Evolutionary conservation across 2,888 invertebrate species (phyloP), one percentile per base, ranked within the genome.

Genomic region (Cataglyphis albicans): DNA sequence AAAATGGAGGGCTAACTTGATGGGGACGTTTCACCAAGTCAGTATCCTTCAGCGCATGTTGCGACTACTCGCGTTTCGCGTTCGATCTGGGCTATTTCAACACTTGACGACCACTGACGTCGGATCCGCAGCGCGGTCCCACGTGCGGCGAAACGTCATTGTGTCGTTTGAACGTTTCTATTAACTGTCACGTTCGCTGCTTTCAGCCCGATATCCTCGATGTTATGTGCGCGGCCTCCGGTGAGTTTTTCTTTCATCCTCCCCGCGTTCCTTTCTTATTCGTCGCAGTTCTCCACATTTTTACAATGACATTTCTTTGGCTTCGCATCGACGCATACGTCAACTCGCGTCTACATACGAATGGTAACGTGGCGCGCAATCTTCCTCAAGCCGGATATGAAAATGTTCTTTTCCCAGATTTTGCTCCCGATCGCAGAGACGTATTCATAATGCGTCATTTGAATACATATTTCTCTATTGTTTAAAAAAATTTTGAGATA

Each of bases 281-380:
- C 21, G 65, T 65, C 59, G 29, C 67, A 78, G 41, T 67, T 67
- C 67, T 78, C 67, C 44, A 0, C 67, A 41, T 32, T 78, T 44
- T 38, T 21, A 32, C 57, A 67, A 32, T 57, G 32, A 32, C 67
- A 78, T 78, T 78, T 78, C 78, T 68, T 65, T 65, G 65, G 65
- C 35, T 76, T 65, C 57, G 57, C 57, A 67, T 78, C 44, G 59
- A 57, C 32, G 44, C 57, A 32, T 41, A 52, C 32, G 57, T 78
- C 67, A 32, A 68, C 25, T 78, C 41, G 78, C 44, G 57, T 55
- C 41, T 57, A 32, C 32, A 59, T 35, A 57, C 59, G 57, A 57
- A 57, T 68, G 44, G 32, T 44, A 52, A 67, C n/a, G 32, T 44
- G 29, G 21, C 41, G 57, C 41, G 10, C 78, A 41, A 67, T 59